phyloP scores from a whole-genome alignment of 1,140 invertebrate genomes.

The Parapsyche elsis region DNA sequence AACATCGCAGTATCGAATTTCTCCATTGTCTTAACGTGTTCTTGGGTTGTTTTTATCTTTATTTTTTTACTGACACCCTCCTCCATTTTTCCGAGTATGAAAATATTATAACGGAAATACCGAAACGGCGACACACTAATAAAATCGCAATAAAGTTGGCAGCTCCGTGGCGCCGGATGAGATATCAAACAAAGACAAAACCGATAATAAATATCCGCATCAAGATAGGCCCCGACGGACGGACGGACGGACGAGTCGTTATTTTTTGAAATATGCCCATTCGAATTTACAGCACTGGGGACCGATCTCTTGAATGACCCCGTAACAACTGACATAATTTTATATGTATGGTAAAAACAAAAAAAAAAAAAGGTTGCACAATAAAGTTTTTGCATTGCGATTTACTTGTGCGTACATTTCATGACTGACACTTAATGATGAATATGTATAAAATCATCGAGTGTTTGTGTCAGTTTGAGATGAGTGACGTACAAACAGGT shows the following conservation, averaged over 20 bases:
- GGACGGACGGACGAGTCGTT: not conserved
- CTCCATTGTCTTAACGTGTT: not conserved
- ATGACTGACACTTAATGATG: not conserved
- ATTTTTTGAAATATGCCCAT: conserved; percentile 34
- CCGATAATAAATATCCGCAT: conserved; percentile 49
- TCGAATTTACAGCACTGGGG: not conserved
- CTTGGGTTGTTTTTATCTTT: not conserved
- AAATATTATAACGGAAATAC: conserved; percentile 47
- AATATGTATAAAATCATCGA: not conserved
- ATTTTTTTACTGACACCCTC: not conserved
- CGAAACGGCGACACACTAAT: conserved; percentile 42
- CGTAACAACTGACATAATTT: too few relatives aligned
- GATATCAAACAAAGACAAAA: conserved; percentile 44
- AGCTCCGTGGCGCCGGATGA: conserved; percentile 50
- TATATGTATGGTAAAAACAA: too few relatives aligned
- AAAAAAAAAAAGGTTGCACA: too few relatives aligned
- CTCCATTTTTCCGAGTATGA: not conserved
- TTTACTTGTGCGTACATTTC: not conserved
- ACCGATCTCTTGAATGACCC: not conserved
- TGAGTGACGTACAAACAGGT: conserved; percentile 1
- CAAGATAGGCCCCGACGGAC: conserved; percentile 44
- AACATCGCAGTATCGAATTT: not conserved
- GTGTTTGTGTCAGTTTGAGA: not conserved
- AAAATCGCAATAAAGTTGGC: conserved; percentile 54
- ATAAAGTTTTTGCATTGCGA: not conserved